A percentile compares a stretch with the other conserved stretches of the same genome.
Evolutionary conservation across 2,113 vertebrate species (phyloP).

Genomic region (Monopterus albus): DNA sequence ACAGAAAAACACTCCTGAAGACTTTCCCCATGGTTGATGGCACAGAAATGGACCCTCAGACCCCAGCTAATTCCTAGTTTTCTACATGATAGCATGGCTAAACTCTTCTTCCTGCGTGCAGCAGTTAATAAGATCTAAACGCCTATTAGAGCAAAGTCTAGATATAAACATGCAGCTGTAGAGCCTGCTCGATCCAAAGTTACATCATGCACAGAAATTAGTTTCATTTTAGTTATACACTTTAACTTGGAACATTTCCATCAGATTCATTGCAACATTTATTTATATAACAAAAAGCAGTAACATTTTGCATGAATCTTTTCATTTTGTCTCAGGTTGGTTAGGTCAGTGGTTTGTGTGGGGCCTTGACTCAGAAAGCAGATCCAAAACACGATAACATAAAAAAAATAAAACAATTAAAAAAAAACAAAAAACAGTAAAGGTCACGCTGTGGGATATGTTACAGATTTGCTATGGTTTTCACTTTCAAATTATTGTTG

Average conservation of each 20-base stretch:
- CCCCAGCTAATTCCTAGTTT: neutral
- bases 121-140: neutral
- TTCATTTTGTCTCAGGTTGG: neutral
- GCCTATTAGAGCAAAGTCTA: neutral
- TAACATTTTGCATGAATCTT: neutral
- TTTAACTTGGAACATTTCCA: no score
- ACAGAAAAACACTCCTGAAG: slow-evolving; percentile 45
- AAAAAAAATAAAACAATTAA: no score
- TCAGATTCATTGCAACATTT: no score
- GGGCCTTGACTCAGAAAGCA: neutral
- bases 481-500: neutral
- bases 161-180: neutral
- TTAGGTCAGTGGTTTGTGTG: neutral
- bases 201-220: neutral
- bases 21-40: slow-evolving; percentile 8
- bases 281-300: neutral
- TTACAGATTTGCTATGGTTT: neutral
- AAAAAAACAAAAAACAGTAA: neutral
- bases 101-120: neutral
- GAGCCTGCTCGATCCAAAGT: no score
- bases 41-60: slow-evolving; percentile 45
- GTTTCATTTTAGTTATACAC: no score
- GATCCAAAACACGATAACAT: slow-evolving; percentile 9
- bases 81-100: neutral
- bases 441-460: neutral